A percentile compares a stretch with the other conserved stretches of the same genome.
phyloP scores from a whole-genome alignment of 2,888 invertebrate genomes.

The Tineola bisselliella region DNA sequence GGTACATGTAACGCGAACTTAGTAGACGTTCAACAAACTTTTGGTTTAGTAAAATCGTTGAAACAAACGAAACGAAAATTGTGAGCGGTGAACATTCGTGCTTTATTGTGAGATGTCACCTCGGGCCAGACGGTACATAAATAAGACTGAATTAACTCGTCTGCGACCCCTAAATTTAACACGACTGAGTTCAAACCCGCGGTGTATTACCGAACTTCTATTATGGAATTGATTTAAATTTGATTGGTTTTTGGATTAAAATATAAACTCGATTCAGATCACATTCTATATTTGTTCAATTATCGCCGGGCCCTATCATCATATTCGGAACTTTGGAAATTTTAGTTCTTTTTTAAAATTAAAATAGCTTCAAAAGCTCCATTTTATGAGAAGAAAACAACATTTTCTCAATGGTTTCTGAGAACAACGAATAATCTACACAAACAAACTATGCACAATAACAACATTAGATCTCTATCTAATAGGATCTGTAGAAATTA shows the following conservation, averaged over 20 bases:
- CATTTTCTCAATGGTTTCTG: too few species aligned
- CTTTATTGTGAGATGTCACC: conserved; percentile 62
- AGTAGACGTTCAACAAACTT: conserved; percentile 50
- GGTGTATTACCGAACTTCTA: conserved; percentile 25
- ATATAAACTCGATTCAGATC: too few species aligned
- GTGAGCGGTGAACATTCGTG: conserved; percentile 26
- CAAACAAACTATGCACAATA: too few species aligned
- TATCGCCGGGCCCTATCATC: too few species aligned
- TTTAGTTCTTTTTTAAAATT: too few species aligned
- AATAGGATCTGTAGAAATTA: too few species aligned
- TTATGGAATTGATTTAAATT: conserved; percentile 1
- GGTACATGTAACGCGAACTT: neutral
- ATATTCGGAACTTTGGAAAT: too few species aligned
- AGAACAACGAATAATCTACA: too few species aligned
- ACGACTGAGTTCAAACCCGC: conserved; percentile 40
- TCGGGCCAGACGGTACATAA: conserved; percentile 60
- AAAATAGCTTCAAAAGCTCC: too few species aligned
- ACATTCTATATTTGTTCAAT: too few species aligned
- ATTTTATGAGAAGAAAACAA: too few species aligned
- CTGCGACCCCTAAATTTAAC: conserved; percentile 49
- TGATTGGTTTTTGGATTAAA: neutral
- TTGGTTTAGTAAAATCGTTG: conserved; percentile 19
- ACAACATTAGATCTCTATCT: too few species aligned
- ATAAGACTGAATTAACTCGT: conserved; percentile 62
- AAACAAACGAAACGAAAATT: neutral